Conservation (phyloP, 2,113 vertebrate species). For the Eclectus roratus region DNA sequence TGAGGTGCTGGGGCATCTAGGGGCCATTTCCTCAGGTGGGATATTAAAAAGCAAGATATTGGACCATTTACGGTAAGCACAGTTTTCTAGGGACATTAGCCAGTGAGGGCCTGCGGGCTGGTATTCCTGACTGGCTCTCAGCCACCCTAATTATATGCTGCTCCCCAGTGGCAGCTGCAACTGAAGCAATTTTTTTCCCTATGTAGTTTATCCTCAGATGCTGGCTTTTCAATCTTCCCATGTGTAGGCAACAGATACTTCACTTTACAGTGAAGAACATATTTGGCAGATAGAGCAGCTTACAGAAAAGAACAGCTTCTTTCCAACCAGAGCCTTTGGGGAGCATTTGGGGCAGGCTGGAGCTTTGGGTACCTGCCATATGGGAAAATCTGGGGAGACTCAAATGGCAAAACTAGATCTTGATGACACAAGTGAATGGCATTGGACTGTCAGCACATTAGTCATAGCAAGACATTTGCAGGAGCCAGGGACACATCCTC, state of each 20-base stretch:
- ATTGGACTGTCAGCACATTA: not conserved
- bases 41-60: not conserved
- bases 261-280: not conserved
- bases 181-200: not conserved
- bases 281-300: not conserved
- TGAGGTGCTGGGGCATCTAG: not conserved
- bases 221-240: not conserved
- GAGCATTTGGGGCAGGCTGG: not conserved
- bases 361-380: not conserved
- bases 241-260: not conserved
- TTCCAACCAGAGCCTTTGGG: not conserved
- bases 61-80: not conserved
- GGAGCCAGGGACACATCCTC: not conserved
- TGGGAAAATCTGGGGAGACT: accelerated
- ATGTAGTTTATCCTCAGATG: not conserved
- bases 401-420: not conserved
- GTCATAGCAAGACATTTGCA: accelerated
- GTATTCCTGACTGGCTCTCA: not conserved
- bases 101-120: not conserved
- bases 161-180: not conserved
- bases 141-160: not conserved
- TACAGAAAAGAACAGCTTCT: not conserved
- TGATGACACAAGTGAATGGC: not conserved
- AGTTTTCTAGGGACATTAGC: not conserved
- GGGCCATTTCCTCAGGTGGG: not conserved